Percentiles rank a stretch among this genome's conserved stretches.
These are phyloP conservation scores for Labroides dimidiatus DNA, from an alignment of 2,797 vertebrate genomes.

Conservation along the genomic window DNA sequence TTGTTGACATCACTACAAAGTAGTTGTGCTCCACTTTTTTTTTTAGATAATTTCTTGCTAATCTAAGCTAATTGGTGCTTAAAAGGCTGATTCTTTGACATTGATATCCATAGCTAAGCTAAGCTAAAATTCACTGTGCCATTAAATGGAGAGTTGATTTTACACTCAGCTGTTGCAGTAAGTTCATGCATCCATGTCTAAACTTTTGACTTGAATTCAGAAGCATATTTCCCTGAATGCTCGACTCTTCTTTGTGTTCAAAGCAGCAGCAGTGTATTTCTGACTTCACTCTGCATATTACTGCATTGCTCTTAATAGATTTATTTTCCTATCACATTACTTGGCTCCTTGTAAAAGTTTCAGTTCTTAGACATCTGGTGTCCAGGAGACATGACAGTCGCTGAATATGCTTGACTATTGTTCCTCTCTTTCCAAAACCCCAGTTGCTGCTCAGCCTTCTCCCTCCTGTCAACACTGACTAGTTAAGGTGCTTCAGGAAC, in stretches of 20 bases:
- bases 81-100: neutral
- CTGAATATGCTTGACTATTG: constrained; percentile 47
- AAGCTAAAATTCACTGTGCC: neutral
- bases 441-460: constrained; percentile 60
- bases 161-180: neutral
- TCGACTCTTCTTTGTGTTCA: constrained; percentile 12
- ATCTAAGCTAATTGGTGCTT: neutral
- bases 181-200: neutral
- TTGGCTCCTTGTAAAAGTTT: constrained; percentile 46
- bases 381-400: constrained; percentile 41
- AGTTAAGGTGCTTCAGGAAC: constrained; percentile 59
- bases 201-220: neutral
- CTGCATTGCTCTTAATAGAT: constrained; percentile 51
- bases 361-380: constrained; percentile 52
- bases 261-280: constrained; percentile 64
- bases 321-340: constrained; percentile 51
- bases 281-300: constrained; percentile 48
- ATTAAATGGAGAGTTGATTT: neutral
- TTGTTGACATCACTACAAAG: neutral
- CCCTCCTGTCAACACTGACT: constrained; percentile 53
- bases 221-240: constrained; percentile 19
- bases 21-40: neutral
- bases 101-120: no score
- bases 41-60: neutral
- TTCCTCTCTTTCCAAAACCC: constrained; percentile 50